Evolutionary conservation across 2,797 vertebrate genomes (phyloP).

Genomic region (Vespertilio murinus): DNA sequence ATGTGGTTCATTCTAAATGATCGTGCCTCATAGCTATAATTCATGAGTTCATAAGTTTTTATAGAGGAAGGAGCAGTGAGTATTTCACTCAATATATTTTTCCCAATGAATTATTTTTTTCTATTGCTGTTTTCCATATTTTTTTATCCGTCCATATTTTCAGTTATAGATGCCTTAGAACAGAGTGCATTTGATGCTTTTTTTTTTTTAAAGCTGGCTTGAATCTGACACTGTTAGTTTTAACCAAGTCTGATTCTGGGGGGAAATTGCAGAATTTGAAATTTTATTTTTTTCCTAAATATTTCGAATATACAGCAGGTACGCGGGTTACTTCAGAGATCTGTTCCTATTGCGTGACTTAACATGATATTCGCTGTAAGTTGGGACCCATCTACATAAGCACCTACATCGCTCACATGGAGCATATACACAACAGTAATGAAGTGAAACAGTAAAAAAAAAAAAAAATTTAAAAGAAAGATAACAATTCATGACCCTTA

Average conservation of each 20-base stretch:
- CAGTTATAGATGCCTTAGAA: not conserved
- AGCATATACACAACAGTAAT: too few relatives aligned
- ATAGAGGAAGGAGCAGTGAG: not conserved
- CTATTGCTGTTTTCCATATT: not conserved
- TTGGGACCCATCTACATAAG: too few relatives aligned
- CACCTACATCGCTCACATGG: too few relatives aligned
- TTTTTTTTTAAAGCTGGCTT: not conserved
- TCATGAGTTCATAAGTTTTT: not conserved
- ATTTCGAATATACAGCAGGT: not conserved
- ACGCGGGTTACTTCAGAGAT: too few relatives aligned
- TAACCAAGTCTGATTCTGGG: not conserved
- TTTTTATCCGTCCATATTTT: not conserved
- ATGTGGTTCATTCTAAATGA: not conserved
- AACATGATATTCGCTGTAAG: too few relatives aligned
- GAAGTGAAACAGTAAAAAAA: too few relatives aligned
- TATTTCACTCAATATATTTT: constrained; percentile 23
- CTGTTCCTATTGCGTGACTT: too few relatives aligned
- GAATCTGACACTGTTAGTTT: not conserved
- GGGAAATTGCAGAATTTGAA: constrained; percentile 12
- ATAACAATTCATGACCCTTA: too few relatives aligned
- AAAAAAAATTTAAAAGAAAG: too few relatives aligned
- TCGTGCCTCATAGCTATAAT: not conserved
- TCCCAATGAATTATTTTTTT: not conserved
- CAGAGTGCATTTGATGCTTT: not conserved
- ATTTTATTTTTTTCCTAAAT: not conserved